Evolutionary conservation across 2,888 invertebrate species (phyloP).

Genomic region (Homarus gammarus): DNA sequence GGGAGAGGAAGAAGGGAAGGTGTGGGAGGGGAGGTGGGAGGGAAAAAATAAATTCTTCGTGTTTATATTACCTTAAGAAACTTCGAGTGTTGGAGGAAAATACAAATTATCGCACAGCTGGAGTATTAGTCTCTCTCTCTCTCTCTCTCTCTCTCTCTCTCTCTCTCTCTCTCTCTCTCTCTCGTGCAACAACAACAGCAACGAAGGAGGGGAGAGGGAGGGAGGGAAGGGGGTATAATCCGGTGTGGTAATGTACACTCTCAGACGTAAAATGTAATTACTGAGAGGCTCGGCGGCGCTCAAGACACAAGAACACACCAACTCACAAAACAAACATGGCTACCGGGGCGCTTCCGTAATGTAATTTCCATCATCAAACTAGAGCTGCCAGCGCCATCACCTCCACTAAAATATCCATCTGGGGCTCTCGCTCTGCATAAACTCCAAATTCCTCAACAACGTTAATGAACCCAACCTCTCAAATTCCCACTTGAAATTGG

Average conservation of each 20-base stretch:
- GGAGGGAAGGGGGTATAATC: slow-evolving; percentile 18
- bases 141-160: slow-evolving; percentile 7
- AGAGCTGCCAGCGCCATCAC: slow-evolving; percentile 9
- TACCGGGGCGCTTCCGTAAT: slow-evolving; percentile 20
- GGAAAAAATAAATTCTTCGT: no score
- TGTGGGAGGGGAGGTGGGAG: not conserved
- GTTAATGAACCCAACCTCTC: slow-evolving; percentile 55
- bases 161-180: slow-evolving; percentile 7
- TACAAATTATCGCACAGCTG: slow-evolving; percentile 31
- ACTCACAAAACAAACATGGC: slow-evolving; percentile 35
- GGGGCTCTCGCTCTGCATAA: slow-evolving; percentile 58
- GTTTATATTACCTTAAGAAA: no score
- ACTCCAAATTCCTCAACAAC: slow-evolving; percentile 56
- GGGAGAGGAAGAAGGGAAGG: not conserved
- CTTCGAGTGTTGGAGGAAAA: no score
- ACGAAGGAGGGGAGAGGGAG: slow-evolving; percentile 4
- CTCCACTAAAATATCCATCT: slow-evolving; percentile 40
- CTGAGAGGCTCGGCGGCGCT: not conserved
- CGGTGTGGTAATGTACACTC: slow-evolving; percentile 14
- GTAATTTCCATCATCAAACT: slow-evolving; percentile 38
- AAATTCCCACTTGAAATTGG: slow-evolving; percentile 32
- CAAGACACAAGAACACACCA: slow-evolving; percentile 23
- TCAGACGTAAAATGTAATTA: slow-evolving; percentile 29
- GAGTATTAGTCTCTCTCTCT: not conserved
- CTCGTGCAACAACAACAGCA: slow-evolving; percentile 8